phyloP scores from a whole-genome alignment of 2,113 vertebrate species.

The Caretta caretta region DNA sequence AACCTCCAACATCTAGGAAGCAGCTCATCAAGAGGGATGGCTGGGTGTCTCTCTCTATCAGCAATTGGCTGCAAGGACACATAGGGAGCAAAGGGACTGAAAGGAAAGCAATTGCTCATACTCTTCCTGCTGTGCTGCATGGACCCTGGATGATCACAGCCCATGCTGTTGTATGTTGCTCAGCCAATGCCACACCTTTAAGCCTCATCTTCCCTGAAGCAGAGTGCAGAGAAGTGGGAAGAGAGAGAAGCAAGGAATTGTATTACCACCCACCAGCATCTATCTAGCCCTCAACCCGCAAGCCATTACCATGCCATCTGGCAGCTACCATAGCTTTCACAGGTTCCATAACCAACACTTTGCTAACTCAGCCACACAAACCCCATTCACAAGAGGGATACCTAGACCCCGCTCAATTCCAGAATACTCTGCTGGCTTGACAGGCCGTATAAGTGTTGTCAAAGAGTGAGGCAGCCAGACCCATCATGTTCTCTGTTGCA shows the following conservation, averaged over 20 bases:
- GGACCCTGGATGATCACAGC: background rate
- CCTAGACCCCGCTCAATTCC: background rate
- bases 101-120: background rate
- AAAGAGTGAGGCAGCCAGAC: background rate
- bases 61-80: background rate
- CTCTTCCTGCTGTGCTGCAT: background rate
- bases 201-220: background rate
- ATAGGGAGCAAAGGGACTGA: background rate
- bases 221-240: background rate
- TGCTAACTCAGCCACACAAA: background rate
- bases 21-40: background rate
- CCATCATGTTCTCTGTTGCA: background rate
- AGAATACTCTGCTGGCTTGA: background rate
- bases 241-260: fast-evolving
- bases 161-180: background rate
- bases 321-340: background rate
- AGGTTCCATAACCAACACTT: background rate
- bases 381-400: background rate
- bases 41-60: background rate
- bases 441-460: background rate
- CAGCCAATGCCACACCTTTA: background rate
- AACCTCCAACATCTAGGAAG: background rate
- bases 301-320: background rate
- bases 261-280: background rate
- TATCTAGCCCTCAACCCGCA: fast-evolving